Evolutionary conservation across 1,140 invertebrate genomes (phyloP), one percentile per base, ranked within the genome.

Genomic region (Bombus breviceps): DNA sequence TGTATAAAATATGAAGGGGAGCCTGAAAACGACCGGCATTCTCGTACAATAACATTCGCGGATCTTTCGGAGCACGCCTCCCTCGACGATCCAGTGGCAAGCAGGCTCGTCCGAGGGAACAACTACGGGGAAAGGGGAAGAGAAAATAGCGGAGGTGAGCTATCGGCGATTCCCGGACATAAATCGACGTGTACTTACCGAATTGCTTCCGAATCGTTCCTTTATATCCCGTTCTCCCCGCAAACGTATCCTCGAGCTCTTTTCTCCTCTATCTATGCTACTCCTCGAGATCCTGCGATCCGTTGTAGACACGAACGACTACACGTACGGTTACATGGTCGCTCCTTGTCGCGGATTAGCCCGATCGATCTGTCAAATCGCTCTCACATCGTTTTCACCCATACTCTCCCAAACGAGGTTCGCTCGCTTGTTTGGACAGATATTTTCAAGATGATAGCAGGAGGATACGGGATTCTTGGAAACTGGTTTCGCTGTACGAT

Each of bases 171-270:
- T 92, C 88, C 83, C 88, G 89, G 90, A 94, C 92, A 93, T 94
- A 94, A 93, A 94, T 94, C 93, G 93, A 94, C 91, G 80, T 91
- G 92, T 94, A 93, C 93, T 94, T 93, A 93, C 93, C 88, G 91
- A 94, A 94, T 94, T 94, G 93, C 93, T 94, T 94, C 92, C 89
- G 93, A 94, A 93, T 94, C 92, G 91, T 86, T 93, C 88, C 84
- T 93, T 92, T 93, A 92, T 93, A 89, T 90, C 86, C 85, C 76
- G 85, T 90, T 73, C 89, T 89, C 86, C 83, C 85, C 69, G 78
- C 81, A 25, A 74, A 66, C 59, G 53, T 82, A 47, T 76, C 83
- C 62, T 83, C 79, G 34, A 80, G 73, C 57, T 78, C 81, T 86
- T 75, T 86, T 83, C 73, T 78, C 43, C 57, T 57, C 57, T 53